Evolutionary conservation across 1,140 invertebrate genomes (phyloP), one percentile per base, ranked within the genome.

Genomic region (Solenopsis invicta): DNA sequence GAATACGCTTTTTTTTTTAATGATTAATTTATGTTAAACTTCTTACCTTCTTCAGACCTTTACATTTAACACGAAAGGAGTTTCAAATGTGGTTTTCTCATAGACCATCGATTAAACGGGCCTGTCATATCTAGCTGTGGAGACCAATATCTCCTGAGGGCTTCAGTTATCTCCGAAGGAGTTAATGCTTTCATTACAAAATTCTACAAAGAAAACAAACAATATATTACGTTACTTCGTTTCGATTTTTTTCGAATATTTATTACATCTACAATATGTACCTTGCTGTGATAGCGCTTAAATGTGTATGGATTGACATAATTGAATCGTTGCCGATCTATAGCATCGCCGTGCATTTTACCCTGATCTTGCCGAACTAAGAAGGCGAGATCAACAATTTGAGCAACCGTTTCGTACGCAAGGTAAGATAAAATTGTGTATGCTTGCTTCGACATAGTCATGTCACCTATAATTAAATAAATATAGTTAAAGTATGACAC

Each of bases 401-500:
- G 96, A 12, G 97, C 97, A 6, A 97, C 96, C 9, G 96, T 97
- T 94, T 97, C 97, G 92, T 97, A 97, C 0, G 97, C 96, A 24
- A 97, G 93, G 92, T 97, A 97, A 74, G 96, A 95, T 61, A 97
- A 92, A 64, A 97, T 95, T 72, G 96, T 96, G 54, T 96, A 93
- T 3, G 96, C 96, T 86, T 95, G 92, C 71, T 94, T 95, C 12
- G 95, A 95, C 45, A 96, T 93, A 64, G 94, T 96, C 29, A 96
- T 91, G 54, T 96, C 96, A 52, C 92, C 93, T 94, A 85, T 91
- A 90, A 94, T 90, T 72, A 89, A 87, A 74, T 92, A 88, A 72
- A 59, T 82, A 82, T 41, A 56, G 13, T 78, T 74, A 24, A 34
- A 34, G 34, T 80, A 34, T 41, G 34, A 69, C 56, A 4, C 56